These are phyloP conservation scores for Drosophila longiperda DNA, from an alignment of 2,888 invertebrate genomes.

Conservation along the genomic window DNA sequence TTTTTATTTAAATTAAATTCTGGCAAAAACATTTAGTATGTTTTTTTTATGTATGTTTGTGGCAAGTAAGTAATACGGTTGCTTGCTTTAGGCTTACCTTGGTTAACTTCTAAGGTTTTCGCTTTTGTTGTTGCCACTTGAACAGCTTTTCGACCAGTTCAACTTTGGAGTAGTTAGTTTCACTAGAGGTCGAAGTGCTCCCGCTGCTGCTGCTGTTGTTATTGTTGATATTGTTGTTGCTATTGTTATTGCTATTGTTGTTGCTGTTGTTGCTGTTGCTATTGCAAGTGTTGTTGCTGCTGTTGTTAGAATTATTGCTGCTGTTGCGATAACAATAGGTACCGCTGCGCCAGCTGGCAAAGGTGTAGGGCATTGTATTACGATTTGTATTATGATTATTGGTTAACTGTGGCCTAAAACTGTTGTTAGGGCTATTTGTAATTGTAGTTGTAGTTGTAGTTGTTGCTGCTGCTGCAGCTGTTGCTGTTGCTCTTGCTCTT, in stretches of 20 bases:
- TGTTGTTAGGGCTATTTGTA: slow-evolving; percentile 47
- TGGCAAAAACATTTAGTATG: slow-evolving; percentile 17
- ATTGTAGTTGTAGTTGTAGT: slow-evolving; percentile 44
- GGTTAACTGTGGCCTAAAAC: slow-evolving; percentile 57
- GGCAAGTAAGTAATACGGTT: background rate
- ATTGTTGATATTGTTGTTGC: slow-evolving; percentile 27
- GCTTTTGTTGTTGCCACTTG: slow-evolving; percentile 73
- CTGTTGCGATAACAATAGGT: slow-evolving; percentile 68
- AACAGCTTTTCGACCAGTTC: slow-evolving; percentile 72
- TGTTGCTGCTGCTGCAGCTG: slow-evolving; percentile 44
- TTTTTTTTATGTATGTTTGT: background rate
- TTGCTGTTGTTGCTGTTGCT: slow-evolving; percentile 22
- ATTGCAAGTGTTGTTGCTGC: slow-evolving; percentile 21
- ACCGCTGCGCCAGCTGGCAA: slow-evolving; percentile 72
- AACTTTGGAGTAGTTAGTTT: slow-evolving; percentile 69
- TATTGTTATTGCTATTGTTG: slow-evolving; percentile 28
- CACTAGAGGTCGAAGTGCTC: slow-evolving; percentile 35
- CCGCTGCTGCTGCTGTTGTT: slow-evolving; percentile 24
- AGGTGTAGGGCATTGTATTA: slow-evolving; percentile 65
- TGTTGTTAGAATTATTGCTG: slow-evolving; percentile 45
- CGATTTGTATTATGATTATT: slow-evolving; percentile 55
- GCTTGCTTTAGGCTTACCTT: slow-evolving; percentile 52
- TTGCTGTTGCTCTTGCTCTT: slow-evolving; percentile 40
- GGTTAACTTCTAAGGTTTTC: slow-evolving; percentile 59
- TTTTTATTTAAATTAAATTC: background rate